Percentiles rank a stretch among this genome's conserved stretches.
Conservation (phyloP, 1,140 invertebrate genomes). For the Zophobas morio region DNA sequence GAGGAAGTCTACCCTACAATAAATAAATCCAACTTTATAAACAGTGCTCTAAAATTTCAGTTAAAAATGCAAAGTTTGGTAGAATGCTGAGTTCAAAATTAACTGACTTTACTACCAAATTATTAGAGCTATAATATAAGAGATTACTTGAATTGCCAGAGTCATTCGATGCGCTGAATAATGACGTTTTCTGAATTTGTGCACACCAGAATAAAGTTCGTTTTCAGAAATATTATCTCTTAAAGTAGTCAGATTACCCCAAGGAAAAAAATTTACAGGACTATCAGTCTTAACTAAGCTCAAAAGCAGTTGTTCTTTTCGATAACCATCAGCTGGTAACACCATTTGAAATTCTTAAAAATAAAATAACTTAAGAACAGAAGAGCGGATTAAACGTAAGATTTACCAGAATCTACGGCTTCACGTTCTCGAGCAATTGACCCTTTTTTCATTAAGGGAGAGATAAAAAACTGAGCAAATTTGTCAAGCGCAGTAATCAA, state of each 20-base stretch:
- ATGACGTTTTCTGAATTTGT: conserved; percentile 85
- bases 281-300: conserved; percentile 77
- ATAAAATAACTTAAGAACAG: no score
- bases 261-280: conserved; percentile 86
- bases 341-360: conserved; percentile 82
- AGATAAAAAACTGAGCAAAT: conserved; percentile 93
- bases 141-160: conserved; percentile 79
- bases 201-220: conserved; percentile 76
- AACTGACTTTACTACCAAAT: no score
- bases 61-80: no score
- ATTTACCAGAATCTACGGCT: conserved; percentile 88
- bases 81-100: no score
- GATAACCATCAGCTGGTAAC: conserved; percentile 76
- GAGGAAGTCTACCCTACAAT: conserved; percentile 80
- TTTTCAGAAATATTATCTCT: conserved; percentile 78
- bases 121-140: no score
- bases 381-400: conserved; percentile 58
- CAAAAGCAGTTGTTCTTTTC: conserved; percentile 82
- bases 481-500: conserved; percentile 83
- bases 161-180: conserved; percentile 94
- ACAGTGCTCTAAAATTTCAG: not conserved
- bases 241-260: conserved; percentile 88
- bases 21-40: no score
- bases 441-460: conserved; percentile 88
- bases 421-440: conserved; percentile 93